Percentiles rank a stretch among this genome's conserved stretches.
These are phyloP conservation scores for Ectropis crepuscularia DNA, from an alignment of 2,888 invertebrate genomes.

Conservation along the genomic window DNA sequence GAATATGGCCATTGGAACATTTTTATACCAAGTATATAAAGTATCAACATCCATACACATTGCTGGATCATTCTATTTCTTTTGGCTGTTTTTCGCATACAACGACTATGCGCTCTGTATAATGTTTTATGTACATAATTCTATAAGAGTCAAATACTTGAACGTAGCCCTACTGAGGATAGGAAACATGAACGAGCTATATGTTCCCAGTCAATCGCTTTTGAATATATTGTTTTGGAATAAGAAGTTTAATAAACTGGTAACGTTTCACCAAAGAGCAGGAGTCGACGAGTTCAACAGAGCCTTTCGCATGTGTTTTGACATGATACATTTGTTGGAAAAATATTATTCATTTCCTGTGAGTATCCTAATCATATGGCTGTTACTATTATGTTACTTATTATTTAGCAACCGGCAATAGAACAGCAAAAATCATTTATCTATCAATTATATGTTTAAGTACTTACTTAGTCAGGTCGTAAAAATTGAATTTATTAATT, in stretches of 20 bases:
- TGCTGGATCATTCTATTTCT: constrained; percentile 49
- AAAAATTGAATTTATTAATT: too few species aligned
- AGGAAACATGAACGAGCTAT: constrained; percentile 54
- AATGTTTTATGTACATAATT: constrained; percentile 43
- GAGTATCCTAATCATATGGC: constrained; percentile 38
- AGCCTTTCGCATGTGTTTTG: constrained; percentile 55
- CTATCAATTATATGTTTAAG: too few species aligned
- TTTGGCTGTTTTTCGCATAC: constrained; percentile 53
- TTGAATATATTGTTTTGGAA: constrained; percentile 62
- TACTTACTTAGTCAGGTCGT: too few species aligned
- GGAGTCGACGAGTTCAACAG: constrained; percentile 48
- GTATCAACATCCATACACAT: constrained; percentile 48
- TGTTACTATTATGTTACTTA: too few species aligned
- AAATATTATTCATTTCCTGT: constrained; percentile 56
- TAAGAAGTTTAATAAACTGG: constrained; percentile 52
- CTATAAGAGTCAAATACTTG: constrained; percentile 59
- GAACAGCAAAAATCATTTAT: too few species aligned
- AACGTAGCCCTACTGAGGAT: constrained; percentile 65
- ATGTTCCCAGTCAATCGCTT: constrained; percentile 57
- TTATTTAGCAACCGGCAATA: too few species aligned
- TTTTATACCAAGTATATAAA: constrained; percentile 48
- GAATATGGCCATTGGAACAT: constrained; percentile 44
- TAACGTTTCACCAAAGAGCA: constrained; percentile 54
- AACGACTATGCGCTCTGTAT: constrained; percentile 52
- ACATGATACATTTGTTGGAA: constrained; percentile 50